Base-by-base conservation (phyloP, 1,140 invertebrate species). In the Diachasmimorpha longicaudata region DNA sequence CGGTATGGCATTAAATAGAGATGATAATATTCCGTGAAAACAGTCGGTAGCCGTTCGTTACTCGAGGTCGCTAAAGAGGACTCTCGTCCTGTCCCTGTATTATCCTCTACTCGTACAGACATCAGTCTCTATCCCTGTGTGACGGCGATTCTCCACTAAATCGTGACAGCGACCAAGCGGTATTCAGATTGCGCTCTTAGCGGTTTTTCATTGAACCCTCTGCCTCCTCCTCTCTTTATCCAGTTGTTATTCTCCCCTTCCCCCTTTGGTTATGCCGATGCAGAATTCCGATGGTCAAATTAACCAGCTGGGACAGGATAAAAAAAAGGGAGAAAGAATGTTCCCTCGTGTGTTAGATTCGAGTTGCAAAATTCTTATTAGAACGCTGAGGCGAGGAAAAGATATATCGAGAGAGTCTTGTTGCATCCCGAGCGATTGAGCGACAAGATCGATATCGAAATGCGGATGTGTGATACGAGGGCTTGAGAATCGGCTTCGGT, bases 131-230 rank as follows among this genome's bases (percentile, higher is more conserved):
- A 1, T 55, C 70, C 83, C 81, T 85, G 84, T 86, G 86, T 87
- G 83, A 83, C 82, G 78, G 67, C 11, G 81, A 70, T 8, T 63
- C 21, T 46, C 52, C 63, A 72, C 75, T 79, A 79, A 83, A 88
- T 88, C 87, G 88, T 89, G 88, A 88, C 86, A 25, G 83, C 84
- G 79, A 83, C 83, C 66, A 85, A 89, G 87, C 88, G 87, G 88
- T 88, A 89, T 88, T 89, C 85, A 86, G 86, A 89, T 89, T 89
- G 87, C 87, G 79, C 88, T 88, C 85, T 89, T 88, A 89, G 87
- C 88, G 88, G 88, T 89, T 89, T 42, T 89, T 75, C 82, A 77
- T 82, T 48, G n/a, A 88, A 74, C 82, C 83, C 87, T 89, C 86
- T 87, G 82, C 68, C 77, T 66, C 70, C 42, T 42, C 66, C 19